A percentile compares a stretch with the other conserved stretches of the same genome.
Conservation (phyloP, 2,888 invertebrate genomes). For the Rotaria macrura region DNA sequence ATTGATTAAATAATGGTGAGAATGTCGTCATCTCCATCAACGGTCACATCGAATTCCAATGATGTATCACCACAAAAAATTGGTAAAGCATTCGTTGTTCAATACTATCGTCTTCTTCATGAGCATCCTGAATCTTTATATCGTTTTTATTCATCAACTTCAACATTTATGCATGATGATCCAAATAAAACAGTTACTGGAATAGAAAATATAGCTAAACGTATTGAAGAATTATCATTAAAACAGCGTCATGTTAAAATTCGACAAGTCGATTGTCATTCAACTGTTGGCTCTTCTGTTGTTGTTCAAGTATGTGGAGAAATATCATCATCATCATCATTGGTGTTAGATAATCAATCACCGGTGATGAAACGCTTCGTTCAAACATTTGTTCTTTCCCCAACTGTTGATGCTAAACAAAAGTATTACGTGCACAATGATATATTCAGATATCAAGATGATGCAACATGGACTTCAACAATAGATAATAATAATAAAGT, state of each 20-base stretch:
- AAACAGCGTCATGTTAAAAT: constrained; percentile 94
- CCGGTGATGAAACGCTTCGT: constrained; percentile 94
- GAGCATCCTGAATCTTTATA: constrained; percentile 28
- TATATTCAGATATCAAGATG: constrained; percentile 90
- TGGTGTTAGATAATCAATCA: constrained; percentile 67
- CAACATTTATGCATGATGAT: constrained; percentile 66
- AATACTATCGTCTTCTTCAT: constrained; percentile 83
- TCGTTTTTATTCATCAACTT: constrained; percentile 84
- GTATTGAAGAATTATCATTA: constrained; percentile 85
- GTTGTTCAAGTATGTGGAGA: constrained; percentile 90
- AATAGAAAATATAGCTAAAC: constrained; percentile 78
- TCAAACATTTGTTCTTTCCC: constrained; percentile 86
- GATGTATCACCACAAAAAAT: constrained; percentile 75
- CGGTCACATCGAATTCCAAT: not conserved
- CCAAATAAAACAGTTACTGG: constrained; percentile 59
- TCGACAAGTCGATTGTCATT: constrained; percentile 86
- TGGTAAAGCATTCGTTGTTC: constrained; percentile 95
- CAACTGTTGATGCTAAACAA: constrained; percentile 70
- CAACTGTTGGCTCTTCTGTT: constrained; percentile 81
- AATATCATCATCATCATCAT: constrained; percentile 56
- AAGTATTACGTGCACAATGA: constrained; percentile 98
- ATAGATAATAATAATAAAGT: not conserved
- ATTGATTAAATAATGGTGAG: not conserved
- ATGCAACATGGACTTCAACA: constrained; percentile 41
- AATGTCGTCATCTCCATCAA: not conserved